Evolutionary conservation across 2,888 invertebrate species (phyloP).

Genomic region (Pristionchus entomophagus): DNA sequence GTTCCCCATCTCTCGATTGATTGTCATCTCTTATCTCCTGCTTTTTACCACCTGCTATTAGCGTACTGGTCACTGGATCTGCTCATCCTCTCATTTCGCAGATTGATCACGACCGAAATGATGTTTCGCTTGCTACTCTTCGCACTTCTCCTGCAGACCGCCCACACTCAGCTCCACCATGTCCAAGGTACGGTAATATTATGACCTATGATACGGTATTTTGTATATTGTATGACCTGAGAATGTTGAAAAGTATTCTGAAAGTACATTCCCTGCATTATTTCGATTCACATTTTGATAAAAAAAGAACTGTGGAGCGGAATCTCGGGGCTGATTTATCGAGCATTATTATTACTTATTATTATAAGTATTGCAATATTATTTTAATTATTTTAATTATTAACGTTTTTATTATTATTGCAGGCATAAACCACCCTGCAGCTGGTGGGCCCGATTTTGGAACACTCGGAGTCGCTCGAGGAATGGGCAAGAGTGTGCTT

Average conservation of each 20-base stretch:
- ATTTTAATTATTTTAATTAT: too few relatives aligned
- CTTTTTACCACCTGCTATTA: neutral
- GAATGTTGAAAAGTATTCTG: too few relatives aligned
- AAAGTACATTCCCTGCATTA: too few relatives aligned
- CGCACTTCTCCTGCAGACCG: constrained; percentile 9
- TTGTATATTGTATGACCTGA: too few relatives aligned
- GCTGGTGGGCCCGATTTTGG: constrained; percentile 47
- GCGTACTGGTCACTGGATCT: neutral
- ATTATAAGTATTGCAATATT: too few relatives aligned
- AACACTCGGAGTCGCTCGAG: neutral
- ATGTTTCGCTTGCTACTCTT: constrained; percentile 24
- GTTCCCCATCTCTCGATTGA: neutral
- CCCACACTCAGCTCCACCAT: constrained; percentile 24
- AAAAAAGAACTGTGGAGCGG: too few relatives aligned
- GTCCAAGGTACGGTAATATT: constrained; percentile 25
- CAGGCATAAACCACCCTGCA: constrained; percentile 46
- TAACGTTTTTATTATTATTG: too few relatives aligned
- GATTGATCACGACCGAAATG: neutral
- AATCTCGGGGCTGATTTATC: too few relatives aligned
- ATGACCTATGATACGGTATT: too few relatives aligned
- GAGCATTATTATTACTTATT: too few relatives aligned
- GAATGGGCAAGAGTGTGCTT: constrained; percentile 8
- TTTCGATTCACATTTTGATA: too few relatives aligned
- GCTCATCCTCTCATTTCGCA: neutral
- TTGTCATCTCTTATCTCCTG: neutral